These are phyloP conservation scores for Apis mellifera DNA, from an alignment of 1,140 invertebrate species.

Conservation along the genomic window DNA sequence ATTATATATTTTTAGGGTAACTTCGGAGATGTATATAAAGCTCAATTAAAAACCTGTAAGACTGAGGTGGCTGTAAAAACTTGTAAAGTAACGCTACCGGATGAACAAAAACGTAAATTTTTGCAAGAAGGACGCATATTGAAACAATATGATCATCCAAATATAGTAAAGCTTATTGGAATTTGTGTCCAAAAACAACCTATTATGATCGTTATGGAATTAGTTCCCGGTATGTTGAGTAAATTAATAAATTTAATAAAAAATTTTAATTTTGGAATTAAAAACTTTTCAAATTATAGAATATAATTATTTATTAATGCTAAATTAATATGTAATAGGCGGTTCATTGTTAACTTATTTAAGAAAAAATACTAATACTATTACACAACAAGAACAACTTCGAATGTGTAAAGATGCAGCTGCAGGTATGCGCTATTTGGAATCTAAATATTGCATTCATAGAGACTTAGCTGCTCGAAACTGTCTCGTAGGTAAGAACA, in stretches of 20 bases:
- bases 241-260: neutral
- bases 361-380: conserved; percentile 87
- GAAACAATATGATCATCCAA: conserved; percentile 98
- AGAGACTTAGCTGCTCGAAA: conserved; percentile 97
- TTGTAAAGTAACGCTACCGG: conserved; percentile 94
- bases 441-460: conserved; percentile 98
- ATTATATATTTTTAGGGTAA: conserved; percentile 87
- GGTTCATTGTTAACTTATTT: conserved; percentile 95
- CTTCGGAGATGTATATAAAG: conserved; percentile 98
- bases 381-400: conserved; percentile 89
- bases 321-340: conserved; percentile 81
- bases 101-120: conserved; percentile 98
- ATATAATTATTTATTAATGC: conserved; percentile 2
- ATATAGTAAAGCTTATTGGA: conserved; percentile 97
- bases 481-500: conserved; percentile 90
- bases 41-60: conserved; percentile 90
- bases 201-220: conserved; percentile 99
- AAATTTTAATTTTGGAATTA: neutral
- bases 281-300: neutral
- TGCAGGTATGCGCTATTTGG: conserved; percentile 97
- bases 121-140: conserved; percentile 97
- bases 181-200: conserved; percentile 99
- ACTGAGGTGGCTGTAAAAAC: conserved; percentile 98
- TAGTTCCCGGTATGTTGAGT: conserved; percentile 89
- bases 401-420: conserved; percentile 97